Evolutionary conservation across 2,113 vertebrate genomes (phyloP), one percentile per base, ranked within the genome.

Genomic region (Setophaga kirtlandii): DNA sequence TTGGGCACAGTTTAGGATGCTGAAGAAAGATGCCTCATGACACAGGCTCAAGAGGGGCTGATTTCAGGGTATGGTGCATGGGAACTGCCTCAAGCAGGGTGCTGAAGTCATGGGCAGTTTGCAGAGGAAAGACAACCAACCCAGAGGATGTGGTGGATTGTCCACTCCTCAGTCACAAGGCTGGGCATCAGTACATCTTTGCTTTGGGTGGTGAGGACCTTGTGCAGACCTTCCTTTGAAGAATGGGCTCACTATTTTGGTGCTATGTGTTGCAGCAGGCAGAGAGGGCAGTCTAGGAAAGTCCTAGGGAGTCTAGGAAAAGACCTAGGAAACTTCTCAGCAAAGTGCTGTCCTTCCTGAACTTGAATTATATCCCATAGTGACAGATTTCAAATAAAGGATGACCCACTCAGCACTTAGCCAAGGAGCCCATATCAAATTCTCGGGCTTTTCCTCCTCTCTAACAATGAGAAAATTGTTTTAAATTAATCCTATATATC

Each of bases 181-280:
- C 53, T 77, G 22, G 9, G 12, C 1, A 2, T 11, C 62, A 83
- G 4, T 7, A 15, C 15, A 42, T n/a, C 33, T 69, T 49, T 4
- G 2, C 63, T 95, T 73, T 50, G 53, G 9, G 17, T 41, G 11
- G 31, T 1, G 3, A 81, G 18, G 14, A 33, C 7, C 35, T 68
- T 20, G 13, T 7, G 2, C 35, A 83, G 44, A 28, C 20, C 13
- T 64, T 73, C 64, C 25, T 59, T 59, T 50, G n/a, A 80, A 41
- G n/a, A n/a, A 46, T 0, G 2, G 46, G 15, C 17, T 31, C 5
- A 2, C 16, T 50, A 20, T 44, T 82, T 67, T 37, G 12, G 31
- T 0, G 0, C 3, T 9, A 10, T 1, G 1, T 2, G 16, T 23
- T 1, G 0, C 62, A 67, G 31, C 2, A 2, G 47, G 7, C 3